phyloP scores from a whole-genome alignment of 1,140 invertebrate species.

The Portunus trituberculatus region DNA sequence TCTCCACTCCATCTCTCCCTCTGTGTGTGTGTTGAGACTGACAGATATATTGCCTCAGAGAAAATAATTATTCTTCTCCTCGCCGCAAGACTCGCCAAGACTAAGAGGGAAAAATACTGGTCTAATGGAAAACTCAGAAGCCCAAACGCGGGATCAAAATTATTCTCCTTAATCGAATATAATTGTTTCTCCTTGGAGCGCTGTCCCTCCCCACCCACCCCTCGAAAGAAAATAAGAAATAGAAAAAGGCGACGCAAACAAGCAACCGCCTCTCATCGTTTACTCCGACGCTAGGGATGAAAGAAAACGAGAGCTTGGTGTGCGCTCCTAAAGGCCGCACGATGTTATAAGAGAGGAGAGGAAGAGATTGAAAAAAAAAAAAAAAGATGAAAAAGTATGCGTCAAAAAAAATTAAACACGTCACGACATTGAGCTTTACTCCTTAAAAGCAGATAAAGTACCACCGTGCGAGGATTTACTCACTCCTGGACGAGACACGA shows the following conservation, averaged over 20 bases:
- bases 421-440: not conserved
- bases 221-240: too few relatives aligned
- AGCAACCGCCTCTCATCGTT: not conserved
- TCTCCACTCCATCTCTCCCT: not conserved
- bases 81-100: not conserved
- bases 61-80: not conserved
- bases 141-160: not conserved
- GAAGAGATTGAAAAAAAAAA: not conserved
- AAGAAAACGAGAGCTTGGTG: not conserved
- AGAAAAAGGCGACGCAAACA: not conserved
- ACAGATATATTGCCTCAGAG: not conserved
- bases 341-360: not conserved
- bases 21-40: not conserved
- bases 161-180: conserved; percentile 4
- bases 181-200: not conserved
- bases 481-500: too few relatives aligned
- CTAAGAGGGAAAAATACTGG: not conserved
- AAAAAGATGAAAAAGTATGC: not conserved
- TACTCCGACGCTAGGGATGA: not conserved
- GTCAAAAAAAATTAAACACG: too few relatives aligned
- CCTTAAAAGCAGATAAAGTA: not conserved
- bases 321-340: not conserved
- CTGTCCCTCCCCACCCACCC: too few relatives aligned
- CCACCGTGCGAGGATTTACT: not conserved
- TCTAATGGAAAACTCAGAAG: not conserved